phyloP scores from a whole-genome alignment of 2,797 vertebrate genomes.

The Lagodon rhomboides region DNA sequence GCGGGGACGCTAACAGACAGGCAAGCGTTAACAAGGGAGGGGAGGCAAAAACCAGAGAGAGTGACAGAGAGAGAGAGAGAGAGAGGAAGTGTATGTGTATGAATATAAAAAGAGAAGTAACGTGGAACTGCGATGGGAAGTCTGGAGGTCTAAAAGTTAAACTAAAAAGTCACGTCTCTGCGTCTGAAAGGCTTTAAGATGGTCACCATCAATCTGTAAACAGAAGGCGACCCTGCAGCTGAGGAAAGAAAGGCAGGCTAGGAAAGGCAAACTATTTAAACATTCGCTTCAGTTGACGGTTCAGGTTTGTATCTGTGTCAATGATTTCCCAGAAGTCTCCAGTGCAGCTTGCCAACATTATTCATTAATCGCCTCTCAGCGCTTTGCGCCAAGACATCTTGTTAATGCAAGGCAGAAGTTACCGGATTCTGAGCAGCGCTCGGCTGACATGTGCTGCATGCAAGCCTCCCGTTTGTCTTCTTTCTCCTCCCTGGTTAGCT shows the following conservation, averaged over 20 bases:
- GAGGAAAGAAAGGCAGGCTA: not conserved
- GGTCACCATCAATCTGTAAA: not conserved
- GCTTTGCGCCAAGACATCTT: conserved; percentile 62
- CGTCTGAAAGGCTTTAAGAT: not conserved
- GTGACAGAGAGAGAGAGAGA: conserved; percentile 11
- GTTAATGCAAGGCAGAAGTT: conserved; percentile 65
- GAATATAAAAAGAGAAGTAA: conserved; percentile 30
- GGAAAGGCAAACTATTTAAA: conserved; percentile 1
- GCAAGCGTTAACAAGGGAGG: conserved; percentile 27
- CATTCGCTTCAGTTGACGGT: conserved; percentile 33
- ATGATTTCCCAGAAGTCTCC: conserved; percentile 73
- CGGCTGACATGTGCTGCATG: conserved; percentile 14
- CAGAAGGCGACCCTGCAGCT: not conserved
- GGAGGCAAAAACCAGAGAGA: conserved; percentile 10
- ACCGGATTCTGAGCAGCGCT: conserved; percentile 32
- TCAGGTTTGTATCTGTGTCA: conserved; percentile 66
- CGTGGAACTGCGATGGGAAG: conserved; percentile 28
- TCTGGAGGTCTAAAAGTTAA: conserved; percentile 10
- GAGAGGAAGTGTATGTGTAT: conserved; percentile 17
- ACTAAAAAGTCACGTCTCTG: not conserved
- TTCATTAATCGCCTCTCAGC: conserved; percentile 70
- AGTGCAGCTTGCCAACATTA: conserved; percentile 68
- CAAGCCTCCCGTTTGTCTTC: conserved; percentile 9
- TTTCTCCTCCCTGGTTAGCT: not conserved
- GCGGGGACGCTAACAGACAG: conserved; percentile 25